Base-by-base conservation (phyloP, 2,888 invertebrate genomes). In the Drosophila neonasuta region DNA sequence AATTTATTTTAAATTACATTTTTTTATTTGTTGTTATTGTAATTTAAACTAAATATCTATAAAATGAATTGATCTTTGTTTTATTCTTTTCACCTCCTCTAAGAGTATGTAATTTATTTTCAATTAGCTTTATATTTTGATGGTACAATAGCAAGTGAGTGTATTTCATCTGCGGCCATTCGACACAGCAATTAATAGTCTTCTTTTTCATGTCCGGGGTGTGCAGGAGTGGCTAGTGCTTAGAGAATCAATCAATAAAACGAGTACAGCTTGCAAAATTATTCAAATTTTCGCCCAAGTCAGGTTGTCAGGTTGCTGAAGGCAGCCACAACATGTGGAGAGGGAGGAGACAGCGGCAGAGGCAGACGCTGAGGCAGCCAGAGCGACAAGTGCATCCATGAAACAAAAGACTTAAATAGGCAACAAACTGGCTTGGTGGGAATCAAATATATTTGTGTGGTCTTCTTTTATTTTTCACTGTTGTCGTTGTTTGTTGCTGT, bases 181-280 rank as follows among this genome's bases (percentile, higher is more conserved):
- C 11, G 11, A 17, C 17, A 17, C 11, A n/a, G 7, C 0, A 42
- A 29, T 59, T 58, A 30, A 49, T 57, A 58, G 32, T 52, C 51
- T 46, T 36, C 42, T 46, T 49, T 50, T 55, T 63, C 52, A 42
- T 62, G 74, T 74, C 61, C 62, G 64, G 61, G 64, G 62, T 56
- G 68, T 68, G 77, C 85, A 86, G 87, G 85, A 86, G 85, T 86
- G 85, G 65, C 70, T 59, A 60, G 58, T 69, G 74, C 24, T 61
- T 69, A 44, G 74, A 46, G 68, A 58, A 84, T 85, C 84, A 84
- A 84, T 87, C 86, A 84, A 82, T 70, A 62, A 68, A 82, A 79
- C 72, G 65, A 80, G 83, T 78, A 75, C 84, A 58, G 68, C 58
- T 68, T 61, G 80, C 82, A 67, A 81, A 86, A 68, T 70, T 70